A percentile compares a stretch with the other conserved stretches of the same genome.
Evolutionary conservation across 2,888 invertebrate species (phyloP).

Genomic region (Meteorus colon): DNA sequence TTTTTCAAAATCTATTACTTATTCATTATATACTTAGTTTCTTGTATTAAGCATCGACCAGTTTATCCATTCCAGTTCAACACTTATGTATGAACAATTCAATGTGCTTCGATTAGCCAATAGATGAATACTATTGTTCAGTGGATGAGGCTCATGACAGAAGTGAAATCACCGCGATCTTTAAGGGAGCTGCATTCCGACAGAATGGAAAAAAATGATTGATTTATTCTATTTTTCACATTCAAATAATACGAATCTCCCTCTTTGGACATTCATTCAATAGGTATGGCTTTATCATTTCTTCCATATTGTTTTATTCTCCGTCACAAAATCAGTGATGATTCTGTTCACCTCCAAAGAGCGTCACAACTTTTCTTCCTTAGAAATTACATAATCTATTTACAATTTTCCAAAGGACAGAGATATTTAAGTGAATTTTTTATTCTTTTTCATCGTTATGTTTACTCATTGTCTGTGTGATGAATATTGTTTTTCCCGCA

Average conservation of each 20-base stretch:
- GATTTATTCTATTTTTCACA: slow-evolving; percentile 51
- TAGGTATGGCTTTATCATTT: neutral
- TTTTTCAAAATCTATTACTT: slow-evolving; percentile 51
- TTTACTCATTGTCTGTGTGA: slow-evolving; percentile 22
- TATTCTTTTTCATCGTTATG: slow-evolving; percentile 28
- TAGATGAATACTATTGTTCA: too few species aligned
- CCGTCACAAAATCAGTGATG: neutral
- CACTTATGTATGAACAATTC: neutral
- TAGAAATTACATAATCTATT: slow-evolving; percentile 25
- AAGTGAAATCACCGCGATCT: neutral
- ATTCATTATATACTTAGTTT: slow-evolving; percentile 50
- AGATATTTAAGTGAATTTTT: slow-evolving; percentile 20
- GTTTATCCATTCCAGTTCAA: slow-evolving; percentile 14
- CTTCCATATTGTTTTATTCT: slow-evolving; percentile 44
- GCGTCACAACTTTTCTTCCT: neutral
- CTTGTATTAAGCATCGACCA: slow-evolving; percentile 35
- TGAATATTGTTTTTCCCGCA: neutral
- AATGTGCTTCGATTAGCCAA: too few species aligned
- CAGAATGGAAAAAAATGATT: slow-evolving; percentile 69
- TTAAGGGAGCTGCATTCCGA: slow-evolving; percentile 48
- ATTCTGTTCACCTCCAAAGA: neutral
- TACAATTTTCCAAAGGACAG: slow-evolving; percentile 39
- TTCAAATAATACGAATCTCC: neutral
- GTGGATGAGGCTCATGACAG: too few species aligned
- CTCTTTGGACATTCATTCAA: neutral